Percentiles rank a stretch among this genome's conserved stretches.
Evolutionary conservation across 1,140 invertebrate species (phyloP).

Genomic region (Drosophila burlai): DNA sequence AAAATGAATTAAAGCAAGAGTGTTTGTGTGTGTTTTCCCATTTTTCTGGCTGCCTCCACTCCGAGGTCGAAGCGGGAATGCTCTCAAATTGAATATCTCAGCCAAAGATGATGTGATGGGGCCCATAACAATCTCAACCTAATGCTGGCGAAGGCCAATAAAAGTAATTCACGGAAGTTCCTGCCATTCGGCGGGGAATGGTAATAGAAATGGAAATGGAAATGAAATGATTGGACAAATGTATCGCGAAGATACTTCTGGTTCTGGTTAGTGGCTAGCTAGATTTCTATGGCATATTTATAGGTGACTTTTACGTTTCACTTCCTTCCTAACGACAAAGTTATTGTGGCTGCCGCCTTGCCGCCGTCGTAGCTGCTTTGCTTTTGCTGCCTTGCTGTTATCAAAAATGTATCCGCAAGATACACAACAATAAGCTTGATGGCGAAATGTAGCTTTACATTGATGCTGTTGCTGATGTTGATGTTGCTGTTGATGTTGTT

Average conservation of each 20-base stretch:
- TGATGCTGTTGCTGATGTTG: conserved; percentile 38
- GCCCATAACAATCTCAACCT: conserved; percentile 35
- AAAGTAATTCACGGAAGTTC: conserved; percentile 46
- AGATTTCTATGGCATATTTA: conserved; percentile 54
- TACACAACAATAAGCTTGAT: conserved; percentile 75
- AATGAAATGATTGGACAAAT: conserved; percentile 31
- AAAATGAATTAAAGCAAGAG: conserved; percentile 30
- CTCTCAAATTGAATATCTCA: conserved; percentile 40
- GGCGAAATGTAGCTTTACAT: conserved; percentile 66
- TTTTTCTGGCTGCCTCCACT: background rate
- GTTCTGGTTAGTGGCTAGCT: conserved; percentile 24
- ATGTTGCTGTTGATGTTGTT: conserved; percentile 11
- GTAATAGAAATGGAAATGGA: conserved; percentile 11
- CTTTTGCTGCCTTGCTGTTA: conserved; percentile 46
- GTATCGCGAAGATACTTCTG: conserved; percentile 29
- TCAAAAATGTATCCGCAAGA: conserved; percentile 80
- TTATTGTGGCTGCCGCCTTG: conserved; percentile 56
- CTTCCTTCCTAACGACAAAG: conserved; percentile 73
- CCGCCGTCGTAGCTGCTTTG: background rate
- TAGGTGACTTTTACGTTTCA: conserved; percentile 63
- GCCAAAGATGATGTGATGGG: conserved; percentile 4
- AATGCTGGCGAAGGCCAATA: conserved; percentile 35
- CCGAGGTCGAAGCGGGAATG: conserved; percentile 13
- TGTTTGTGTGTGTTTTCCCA: conserved; percentile 7
- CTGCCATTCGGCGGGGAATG: conserved; percentile 4